Percentiles rank a stretch among this genome's conserved stretches.
Conservation (phyloP, 2,113 vertebrate species). For the Herpailurus yagouaroundi region DNA sequence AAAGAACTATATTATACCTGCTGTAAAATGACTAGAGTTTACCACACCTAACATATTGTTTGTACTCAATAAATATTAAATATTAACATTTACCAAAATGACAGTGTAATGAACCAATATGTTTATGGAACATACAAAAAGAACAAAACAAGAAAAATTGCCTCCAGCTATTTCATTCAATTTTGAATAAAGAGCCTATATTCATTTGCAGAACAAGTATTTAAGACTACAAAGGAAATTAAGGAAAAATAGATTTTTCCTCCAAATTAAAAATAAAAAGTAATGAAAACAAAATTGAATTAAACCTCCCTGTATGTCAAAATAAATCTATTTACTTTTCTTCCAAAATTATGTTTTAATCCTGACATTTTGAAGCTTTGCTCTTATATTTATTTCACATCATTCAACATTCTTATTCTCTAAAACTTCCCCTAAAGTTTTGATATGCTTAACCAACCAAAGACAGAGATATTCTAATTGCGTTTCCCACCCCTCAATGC, state of each 20-base stretch:
- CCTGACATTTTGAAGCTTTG: slow-evolving; percentile 27
- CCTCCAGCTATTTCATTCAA: not conserved
- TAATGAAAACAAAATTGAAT: slow-evolving; percentile 55
- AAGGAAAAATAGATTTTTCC: not conserved
- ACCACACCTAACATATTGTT: not conserved
- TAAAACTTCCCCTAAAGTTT: not conserved
- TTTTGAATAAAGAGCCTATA: not conserved
- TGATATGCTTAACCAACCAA: not conserved
- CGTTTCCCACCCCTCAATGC: not conserved
- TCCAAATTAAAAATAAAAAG: slow-evolving; percentile 38
- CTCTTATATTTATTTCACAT: slow-evolving; percentile 46
- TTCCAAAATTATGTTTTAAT: not conserved
- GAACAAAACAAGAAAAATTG: not conserved
- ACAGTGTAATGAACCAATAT: not conserved
- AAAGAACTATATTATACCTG: not conserved
- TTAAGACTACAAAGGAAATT: slow-evolving; percentile 31
- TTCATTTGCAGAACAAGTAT: slow-evolving; percentile 21
- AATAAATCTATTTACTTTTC: slow-evolving; percentile 32
- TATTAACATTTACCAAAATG: slow-evolving; percentile 27
- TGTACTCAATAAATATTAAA: slow-evolving; percentile 41
- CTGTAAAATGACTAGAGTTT: not conserved
- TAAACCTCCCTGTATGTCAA: not conserved
- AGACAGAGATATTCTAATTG: not conserved
- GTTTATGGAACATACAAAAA: not conserved
- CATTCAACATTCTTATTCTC: not conserved